phyloP scores from a whole-genome alignment of 2,113 vertebrate species.

The Reinhardtius hippoglossoides region DNA sequence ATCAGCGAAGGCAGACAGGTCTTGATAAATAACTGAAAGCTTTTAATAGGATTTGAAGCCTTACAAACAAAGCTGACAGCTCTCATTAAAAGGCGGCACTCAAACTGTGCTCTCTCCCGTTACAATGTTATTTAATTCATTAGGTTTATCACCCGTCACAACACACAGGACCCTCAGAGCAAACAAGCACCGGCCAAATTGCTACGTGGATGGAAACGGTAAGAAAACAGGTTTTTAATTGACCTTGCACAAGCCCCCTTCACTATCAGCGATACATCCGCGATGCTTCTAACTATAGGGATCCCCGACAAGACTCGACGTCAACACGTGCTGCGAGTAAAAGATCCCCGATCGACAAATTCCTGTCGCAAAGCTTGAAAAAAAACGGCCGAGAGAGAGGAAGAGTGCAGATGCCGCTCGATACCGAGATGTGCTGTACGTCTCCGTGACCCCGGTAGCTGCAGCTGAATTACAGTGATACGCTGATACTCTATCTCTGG shows the following conservation, averaged over 20 bases:
- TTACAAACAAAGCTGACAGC: slow-evolving; percentile 80
- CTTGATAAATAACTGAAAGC: slow-evolving; percentile 77
- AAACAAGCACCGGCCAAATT: slow-evolving; percentile 75
- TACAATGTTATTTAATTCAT: slow-evolving; percentile 74
- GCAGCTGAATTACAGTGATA: slow-evolving; percentile 57
- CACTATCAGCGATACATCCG: slow-evolving; percentile 33
- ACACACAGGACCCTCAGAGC: slow-evolving; percentile 60
- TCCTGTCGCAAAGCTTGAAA: slow-evolving; percentile 27
- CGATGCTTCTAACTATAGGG: slow-evolving; percentile 33
- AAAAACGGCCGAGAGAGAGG: not conserved
- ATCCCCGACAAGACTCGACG: slow-evolving; percentile 28
- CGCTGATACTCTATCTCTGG: slow-evolving; percentile 41
- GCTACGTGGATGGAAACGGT: slow-evolving; percentile 56
- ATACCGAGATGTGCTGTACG: not conserved
- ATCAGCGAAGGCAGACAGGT: slow-evolving; percentile 72
- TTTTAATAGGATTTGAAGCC: slow-evolving; percentile 80
- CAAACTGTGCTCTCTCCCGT: slow-evolving; percentile 68
- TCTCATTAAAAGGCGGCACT: slow-evolving; percentile 76
- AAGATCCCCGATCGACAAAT: slow-evolving; percentile 36
- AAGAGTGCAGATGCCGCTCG: slow-evolving; percentile 15
- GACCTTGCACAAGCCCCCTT: slow-evolving; percentile 30
- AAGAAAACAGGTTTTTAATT: slow-evolving; percentile 56
- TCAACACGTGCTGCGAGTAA: slow-evolving; percentile 31
- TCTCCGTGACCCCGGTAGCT: slow-evolving; percentile 31
- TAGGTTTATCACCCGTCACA: slow-evolving; percentile 71